Evolutionary conservation across 2,888 invertebrate genomes (phyloP), one percentile per base, ranked within the genome.

Genomic region (Drepanosiphum platanoidis): DNA sequence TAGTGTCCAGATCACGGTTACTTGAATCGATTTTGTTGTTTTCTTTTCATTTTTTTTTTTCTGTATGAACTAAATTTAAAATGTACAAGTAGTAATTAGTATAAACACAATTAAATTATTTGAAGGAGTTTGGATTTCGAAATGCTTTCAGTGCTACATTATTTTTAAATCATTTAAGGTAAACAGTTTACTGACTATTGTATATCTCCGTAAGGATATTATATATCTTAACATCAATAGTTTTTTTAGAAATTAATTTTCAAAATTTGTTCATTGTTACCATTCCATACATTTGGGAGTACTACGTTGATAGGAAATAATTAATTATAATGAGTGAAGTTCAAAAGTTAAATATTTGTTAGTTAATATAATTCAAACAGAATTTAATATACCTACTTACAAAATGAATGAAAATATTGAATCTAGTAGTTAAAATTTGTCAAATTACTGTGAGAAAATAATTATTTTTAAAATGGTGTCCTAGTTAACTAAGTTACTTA

Each of bases 371-470:
- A 22, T 52, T 52, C 52, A 52, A 52, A 22, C 22, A n/a, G n/a
- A n/a, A n/a, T 4, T 52, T 61, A 8, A n/a, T 61, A 27, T 22
- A 27, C 8, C 4, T 0, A 61, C 22, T 61, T 27, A 64, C 27
- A 66, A 46, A 64, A 78, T 64, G 22, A 58, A 68, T 70, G 36
- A 81, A 81, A 68, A 36, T 34, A 3, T 68, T 68, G 0, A 68
- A 70, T 58, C 22, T 68, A 70, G 58, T 68, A 70, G 58, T 84
- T 70, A 77, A 81, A 84, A 58, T 84, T 84, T 77, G 84, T 84
- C 84, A 84, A 84, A 84, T 77, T 68, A 84, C 39, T 52, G 32
- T 72, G 42, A 32, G 61, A 42, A 72, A 64, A 61, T 15, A 71
- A 22, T 27, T 75, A 68, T 1, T 27, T 36, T 81, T 27, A 32